These are phyloP conservation scores for Mellilla xanthometata DNA, from an alignment of 2,888 invertebrate species.

Conservation along the genomic window DNA sequence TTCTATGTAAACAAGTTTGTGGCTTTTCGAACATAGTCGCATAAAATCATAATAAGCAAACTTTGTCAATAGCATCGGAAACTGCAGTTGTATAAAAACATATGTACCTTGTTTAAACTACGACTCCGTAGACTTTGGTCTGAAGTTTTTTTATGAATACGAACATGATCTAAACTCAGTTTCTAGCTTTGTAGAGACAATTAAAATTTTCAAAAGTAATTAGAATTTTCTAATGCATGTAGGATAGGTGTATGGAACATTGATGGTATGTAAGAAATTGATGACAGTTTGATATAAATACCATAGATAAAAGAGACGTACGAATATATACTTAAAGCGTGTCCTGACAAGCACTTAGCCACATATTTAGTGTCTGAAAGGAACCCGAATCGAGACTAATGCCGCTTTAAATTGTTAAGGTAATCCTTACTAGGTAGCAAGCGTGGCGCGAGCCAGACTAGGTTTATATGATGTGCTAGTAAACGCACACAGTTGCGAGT, in stretches of 20 bases:
- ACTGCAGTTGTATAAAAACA: constrained; percentile 37
- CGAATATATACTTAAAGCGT: no score
- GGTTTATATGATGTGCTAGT: constrained; percentile 63
- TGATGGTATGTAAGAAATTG: no score
- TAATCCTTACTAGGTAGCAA: constrained; percentile 44
- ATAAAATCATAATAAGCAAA: constrained; percentile 72
- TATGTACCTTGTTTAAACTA: constrained; percentile 25
- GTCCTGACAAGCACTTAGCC: no score
- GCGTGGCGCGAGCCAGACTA: constrained; percentile 18
- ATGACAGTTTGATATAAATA: no score
- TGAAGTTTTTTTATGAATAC: not conserved
- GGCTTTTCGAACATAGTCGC: constrained; percentile 65
- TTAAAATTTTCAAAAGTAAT: no score
- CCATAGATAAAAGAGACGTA: no score
- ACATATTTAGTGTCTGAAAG: no score
- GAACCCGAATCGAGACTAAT: no score
- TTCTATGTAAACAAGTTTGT: constrained; percentile 75
- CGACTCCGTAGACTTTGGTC: constrained; percentile 4
- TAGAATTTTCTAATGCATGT: no score
- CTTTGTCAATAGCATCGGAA: constrained; percentile 65
- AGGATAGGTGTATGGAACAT: no score
- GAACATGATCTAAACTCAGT: not conserved
- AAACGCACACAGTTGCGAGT: no score
- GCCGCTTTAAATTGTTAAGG: constrained; percentile 28
- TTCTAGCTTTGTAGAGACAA: not conserved